Evolutionary conservation across 2,888 invertebrate species (phyloP).

Genomic region (Cordilura impudica): DNA sequence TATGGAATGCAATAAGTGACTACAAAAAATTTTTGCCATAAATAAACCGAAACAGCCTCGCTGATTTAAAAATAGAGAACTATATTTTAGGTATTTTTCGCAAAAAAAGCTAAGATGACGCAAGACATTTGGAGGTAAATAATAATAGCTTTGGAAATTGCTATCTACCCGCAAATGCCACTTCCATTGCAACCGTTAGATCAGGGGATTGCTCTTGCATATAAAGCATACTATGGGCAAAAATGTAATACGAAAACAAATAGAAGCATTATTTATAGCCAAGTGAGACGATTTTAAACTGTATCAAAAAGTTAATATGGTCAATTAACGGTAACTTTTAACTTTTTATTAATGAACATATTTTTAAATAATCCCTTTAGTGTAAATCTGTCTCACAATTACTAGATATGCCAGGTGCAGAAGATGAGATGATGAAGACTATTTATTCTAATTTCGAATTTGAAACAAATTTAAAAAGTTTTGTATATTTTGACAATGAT

Average conservation of each 20-base stretch:
- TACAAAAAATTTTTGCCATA: constrained; percentile 25
- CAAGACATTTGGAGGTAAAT: constrained; percentile 27
- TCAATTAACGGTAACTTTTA: too few relatives aligned
- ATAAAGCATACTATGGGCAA: constrained; percentile 30
- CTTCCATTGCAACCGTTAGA: constrained; percentile 7
- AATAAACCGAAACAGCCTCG: background rate
- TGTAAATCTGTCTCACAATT: too few relatives aligned
- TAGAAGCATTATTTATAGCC: constrained; percentile 11
- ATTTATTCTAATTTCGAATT: too few relatives aligned
- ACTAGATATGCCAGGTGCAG: too few relatives aligned
- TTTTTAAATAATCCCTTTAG: too few relatives aligned
- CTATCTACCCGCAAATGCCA: constrained; percentile 14
- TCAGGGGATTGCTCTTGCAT: constrained; percentile 17
- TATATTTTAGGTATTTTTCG: background rate
- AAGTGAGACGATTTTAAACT: constrained; percentile 11
- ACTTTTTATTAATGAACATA: too few relatives aligned
- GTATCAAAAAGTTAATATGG: constrained; percentile 10
- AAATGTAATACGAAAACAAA: constrained; percentile 26
- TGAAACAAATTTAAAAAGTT: too few relatives aligned
- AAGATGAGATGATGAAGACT: too few relatives aligned
- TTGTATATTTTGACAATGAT: too few relatives aligned
- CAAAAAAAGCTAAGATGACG: background rate
- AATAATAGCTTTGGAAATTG: background rate
- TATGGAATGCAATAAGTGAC: constrained; percentile 30
- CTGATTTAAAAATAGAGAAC: background rate